phyloP scores from a whole-genome alignment of 2,797 vertebrate genomes.

The Cryptoblepharus egeriae region DNA sequence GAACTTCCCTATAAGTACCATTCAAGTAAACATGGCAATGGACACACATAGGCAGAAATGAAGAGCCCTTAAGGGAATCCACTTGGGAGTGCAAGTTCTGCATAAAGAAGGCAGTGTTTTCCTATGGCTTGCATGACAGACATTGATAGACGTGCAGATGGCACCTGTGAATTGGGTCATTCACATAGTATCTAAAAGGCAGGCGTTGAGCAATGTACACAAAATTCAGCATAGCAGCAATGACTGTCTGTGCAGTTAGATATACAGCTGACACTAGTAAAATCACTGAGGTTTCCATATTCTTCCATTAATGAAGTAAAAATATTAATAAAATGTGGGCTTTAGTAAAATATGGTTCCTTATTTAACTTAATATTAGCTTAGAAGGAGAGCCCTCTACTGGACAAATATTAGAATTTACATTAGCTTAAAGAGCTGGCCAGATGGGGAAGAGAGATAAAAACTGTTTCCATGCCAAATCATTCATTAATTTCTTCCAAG shows the following conservation, averaged over 20 bases:
- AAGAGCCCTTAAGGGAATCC: neutral
- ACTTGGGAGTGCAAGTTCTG: neutral
- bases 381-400: slow-evolving; percentile 74
- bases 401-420: slow-evolving; percentile 30
- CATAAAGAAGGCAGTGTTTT: neutral
- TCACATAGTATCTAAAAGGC: neutral
- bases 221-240: neutral
- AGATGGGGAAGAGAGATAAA: neutral
- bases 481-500: neutral
- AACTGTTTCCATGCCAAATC: neutral
- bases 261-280: neutral
- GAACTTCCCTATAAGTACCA: neutral
- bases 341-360: neutral
- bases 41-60: neutral
- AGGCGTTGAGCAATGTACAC: neutral
- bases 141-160: neutral
- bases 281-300: neutral
- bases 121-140: neutral
- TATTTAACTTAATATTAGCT: slow-evolving; percentile 51
- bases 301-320: neutral
- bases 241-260: neutral
- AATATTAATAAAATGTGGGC: rapidly evolving
- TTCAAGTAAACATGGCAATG: neutral
- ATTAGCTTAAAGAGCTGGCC: neutral
- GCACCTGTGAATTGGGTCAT: neutral